Conservation (phyloP, 1,140 invertebrate species). For the Pseudobourletiella spinata region DNA sequence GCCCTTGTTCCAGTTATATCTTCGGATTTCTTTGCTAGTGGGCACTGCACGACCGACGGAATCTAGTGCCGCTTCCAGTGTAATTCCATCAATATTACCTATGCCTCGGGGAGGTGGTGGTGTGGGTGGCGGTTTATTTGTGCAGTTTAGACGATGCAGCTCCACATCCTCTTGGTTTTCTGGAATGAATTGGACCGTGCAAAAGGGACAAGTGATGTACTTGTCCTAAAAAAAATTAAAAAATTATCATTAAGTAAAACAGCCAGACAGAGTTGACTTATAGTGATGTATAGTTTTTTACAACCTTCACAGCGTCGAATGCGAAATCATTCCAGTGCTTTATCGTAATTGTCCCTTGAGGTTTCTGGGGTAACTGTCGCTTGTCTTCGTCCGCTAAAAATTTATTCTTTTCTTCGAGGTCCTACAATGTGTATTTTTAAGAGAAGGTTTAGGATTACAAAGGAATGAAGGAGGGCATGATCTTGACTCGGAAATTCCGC, state of each 20-base stretch:
- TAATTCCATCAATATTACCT: neutral
- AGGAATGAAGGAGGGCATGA: slow-evolving; percentile 3
- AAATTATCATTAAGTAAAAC: neutral
- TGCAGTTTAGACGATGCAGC: neutral
- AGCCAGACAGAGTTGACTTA: neutral
- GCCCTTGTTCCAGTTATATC: neutral
- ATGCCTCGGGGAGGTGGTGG: neutral
- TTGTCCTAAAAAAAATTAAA: neutral
- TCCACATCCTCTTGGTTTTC: neutral
- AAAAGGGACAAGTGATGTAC: neutral
- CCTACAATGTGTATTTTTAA: neutral
- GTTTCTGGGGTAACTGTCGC: neutral
- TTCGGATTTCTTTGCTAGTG: neutral
- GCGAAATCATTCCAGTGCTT: slow-evolving; percentile 7
- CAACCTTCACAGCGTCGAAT: neutral
- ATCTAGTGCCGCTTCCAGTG: neutral
- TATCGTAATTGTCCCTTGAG: slow-evolving; percentile 3
- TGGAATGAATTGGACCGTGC: neutral
- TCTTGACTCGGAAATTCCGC: neutral
- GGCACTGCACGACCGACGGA: neutral
- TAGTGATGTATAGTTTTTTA: neutral
- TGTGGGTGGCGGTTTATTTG: neutral
- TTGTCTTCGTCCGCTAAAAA: neutral
- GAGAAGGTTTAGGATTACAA: neutral
- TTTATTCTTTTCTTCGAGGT: neutral